Conservation (phyloP, 1,140 invertebrate genomes). For the Zaprionus nigranus region DNA sequence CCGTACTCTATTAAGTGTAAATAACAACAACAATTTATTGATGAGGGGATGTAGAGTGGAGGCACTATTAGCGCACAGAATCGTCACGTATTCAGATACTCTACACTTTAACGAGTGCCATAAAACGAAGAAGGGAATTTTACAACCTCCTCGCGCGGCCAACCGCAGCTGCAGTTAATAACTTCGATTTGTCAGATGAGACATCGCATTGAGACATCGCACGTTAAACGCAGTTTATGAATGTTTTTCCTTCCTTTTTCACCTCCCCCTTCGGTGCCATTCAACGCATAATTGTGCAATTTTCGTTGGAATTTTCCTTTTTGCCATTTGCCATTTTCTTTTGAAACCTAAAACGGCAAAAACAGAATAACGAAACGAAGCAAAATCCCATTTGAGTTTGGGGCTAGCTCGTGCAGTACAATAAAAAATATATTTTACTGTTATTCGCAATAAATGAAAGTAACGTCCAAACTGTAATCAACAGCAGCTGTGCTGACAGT, state of each 20-base stretch:
- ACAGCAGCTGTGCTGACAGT: slow-evolving; percentile 77
- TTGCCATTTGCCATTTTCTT: slow-evolving; percentile 34
- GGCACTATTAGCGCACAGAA: slow-evolving; percentile 8
- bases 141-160: not conserved
- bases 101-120: slow-evolving; percentile 32
- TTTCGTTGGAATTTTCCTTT: slow-evolving; percentile 27
- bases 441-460: slow-evolving; percentile 80
- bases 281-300: slow-evolving; percentile 57
- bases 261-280: not conserved
- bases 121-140: slow-evolving; percentile 14
- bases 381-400: slow-evolving; percentile 44
- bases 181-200: slow-evolving; percentile 62
- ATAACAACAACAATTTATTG: slow-evolving; percentile 58
- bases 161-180: slow-evolving; percentile 72
- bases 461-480: slow-evolving; percentile 80
- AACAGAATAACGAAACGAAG: slow-evolving; percentile 5
- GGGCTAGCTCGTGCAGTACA: slow-evolving; percentile 30
- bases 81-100: slow-evolving; percentile 40
- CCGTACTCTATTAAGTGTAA: slow-evolving; percentile 2
- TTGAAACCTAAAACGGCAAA: slow-evolving; percentile 7
- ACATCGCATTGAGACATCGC: slow-evolving; percentile 32
- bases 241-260: slow-evolving; percentile 1
- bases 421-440: slow-evolving; percentile 77
- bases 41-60: not conserved
- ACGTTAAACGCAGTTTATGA: slow-evolving; percentile 31